phyloP scores from a whole-genome alignment of 2,113 vertebrate genomes.

The Campylomormyrus tamandua region DNA sequence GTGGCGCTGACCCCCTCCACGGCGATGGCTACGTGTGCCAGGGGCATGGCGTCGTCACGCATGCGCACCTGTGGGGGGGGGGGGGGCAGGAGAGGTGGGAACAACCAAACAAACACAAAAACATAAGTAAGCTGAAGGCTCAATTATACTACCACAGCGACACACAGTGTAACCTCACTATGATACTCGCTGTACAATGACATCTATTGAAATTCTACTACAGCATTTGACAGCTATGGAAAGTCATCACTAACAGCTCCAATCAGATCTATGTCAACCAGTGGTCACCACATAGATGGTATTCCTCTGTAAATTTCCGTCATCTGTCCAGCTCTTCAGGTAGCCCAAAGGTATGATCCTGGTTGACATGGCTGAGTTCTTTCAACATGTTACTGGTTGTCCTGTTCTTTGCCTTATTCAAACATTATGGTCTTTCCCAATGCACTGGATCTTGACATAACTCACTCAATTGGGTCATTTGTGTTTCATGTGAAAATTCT shows the following conservation, averaged over 20 bases:
- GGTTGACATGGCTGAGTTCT: neutral
- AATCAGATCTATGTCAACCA: neutral
- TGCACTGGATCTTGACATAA: neutral
- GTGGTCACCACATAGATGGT: neutral
- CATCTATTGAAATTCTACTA: neutral
- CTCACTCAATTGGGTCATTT: neutral
- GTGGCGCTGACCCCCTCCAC: slow-evolving; percentile 79
- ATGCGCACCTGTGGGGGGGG: slow-evolving; percentile 67
- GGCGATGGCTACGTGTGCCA: slow-evolving; percentile 85
- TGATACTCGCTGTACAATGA: neutral
- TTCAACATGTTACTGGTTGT: neutral
- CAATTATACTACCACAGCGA: neutral
- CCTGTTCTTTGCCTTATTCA: neutral
- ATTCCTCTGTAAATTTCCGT: neutral
- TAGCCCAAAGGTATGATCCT: neutral
- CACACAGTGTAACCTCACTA: neutral
- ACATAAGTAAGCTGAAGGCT: neutral
- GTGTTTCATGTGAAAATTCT: neutral
- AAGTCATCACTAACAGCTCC: neutral
- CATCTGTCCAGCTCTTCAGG: neutral
- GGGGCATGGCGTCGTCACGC: slow-evolving; percentile 80
- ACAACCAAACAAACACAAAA: neutral
- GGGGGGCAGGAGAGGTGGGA: neutral
- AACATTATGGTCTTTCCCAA: neutral
- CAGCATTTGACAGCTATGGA: neutral